Evolutionary conservation across 2,797 vertebrate species (phyloP).

Genomic region (Selene dorsalis): DNA sequence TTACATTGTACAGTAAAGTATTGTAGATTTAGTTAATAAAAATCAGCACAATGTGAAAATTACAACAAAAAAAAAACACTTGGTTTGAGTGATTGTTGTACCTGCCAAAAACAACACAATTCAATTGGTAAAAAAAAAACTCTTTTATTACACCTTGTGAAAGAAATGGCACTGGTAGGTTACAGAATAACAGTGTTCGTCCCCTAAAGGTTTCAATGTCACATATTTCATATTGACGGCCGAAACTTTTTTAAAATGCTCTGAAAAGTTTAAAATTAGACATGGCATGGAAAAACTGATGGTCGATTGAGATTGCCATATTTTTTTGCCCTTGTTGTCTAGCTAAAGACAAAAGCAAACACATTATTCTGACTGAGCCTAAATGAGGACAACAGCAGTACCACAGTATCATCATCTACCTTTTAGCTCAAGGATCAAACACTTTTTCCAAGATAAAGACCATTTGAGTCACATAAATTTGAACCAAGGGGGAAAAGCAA

Average conservation of each 20-base stretch:
- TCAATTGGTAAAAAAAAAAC: constrained; percentile 35
- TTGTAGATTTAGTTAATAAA: constrained; percentile 65
- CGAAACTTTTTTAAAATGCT: neutral
- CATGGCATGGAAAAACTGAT: neutral
- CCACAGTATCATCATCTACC: neutral
- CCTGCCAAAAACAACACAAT: constrained; percentile 2
- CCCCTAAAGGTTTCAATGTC: constrained; percentile 25
- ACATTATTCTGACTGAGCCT: constrained; percentile 5
- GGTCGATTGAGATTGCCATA: constrained; percentile 1
- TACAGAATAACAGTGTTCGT: constrained; percentile 33
- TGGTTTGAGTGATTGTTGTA: constrained; percentile 5
- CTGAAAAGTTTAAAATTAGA: neutral
- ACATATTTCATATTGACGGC: constrained; percentile 5
- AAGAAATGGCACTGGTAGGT: constrained; percentile 48
- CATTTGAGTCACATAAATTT: constrained; percentile 43
- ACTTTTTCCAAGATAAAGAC: neutral
- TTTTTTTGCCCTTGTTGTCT: neutral
- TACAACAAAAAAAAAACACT: neutral
- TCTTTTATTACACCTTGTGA: constrained; percentile 50
- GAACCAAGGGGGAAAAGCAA: constrained; percentile 8
- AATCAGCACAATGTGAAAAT: constrained; percentile 55
- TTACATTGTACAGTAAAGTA: constrained; percentile 53
- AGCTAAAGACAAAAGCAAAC: constrained; percentile 3
- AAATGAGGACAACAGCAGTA: constrained; percentile 10
- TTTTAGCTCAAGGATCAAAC: constrained; percentile 14